Percentiles rank a stretch among this genome's conserved stretches.
phyloP scores from a whole-genome alignment of 2,797 vertebrate genomes.

The Argyrosomus regius region DNA sequence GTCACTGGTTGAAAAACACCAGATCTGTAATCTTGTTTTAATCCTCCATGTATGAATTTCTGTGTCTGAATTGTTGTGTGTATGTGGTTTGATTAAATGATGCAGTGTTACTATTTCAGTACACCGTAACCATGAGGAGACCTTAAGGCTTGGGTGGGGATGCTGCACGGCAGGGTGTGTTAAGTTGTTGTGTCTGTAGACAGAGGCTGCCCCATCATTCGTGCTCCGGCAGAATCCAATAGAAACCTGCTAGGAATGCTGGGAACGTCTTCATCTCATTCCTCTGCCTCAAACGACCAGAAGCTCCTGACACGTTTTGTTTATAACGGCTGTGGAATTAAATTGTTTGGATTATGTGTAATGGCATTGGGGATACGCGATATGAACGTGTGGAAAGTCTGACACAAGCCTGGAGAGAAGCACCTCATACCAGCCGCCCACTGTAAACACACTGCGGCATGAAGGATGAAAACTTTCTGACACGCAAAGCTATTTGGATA shows the following conservation, averaged over 20 bases:
- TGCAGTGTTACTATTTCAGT: constrained; percentile 59
- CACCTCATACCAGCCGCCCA: constrained; percentile 51
- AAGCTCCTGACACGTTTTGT: constrained; percentile 49
- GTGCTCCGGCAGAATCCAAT: constrained; percentile 47
- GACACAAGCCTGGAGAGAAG: constrained; percentile 56
- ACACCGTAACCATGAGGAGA: constrained; percentile 48
- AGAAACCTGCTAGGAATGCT: constrained; percentile 61
- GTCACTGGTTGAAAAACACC: not conserved
- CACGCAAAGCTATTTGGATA: constrained; percentile 20
- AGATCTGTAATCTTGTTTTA: not conserved
- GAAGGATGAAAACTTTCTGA: constrained; percentile 19
- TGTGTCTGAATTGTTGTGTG: constrained; percentile 15
- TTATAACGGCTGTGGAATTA: constrained; percentile 53
- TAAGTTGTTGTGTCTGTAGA: constrained; percentile 77
- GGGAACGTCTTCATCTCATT: constrained; percentile 51
- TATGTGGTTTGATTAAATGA: constrained; percentile 51
- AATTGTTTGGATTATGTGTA: constrained; percentile 66
- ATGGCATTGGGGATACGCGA: constrained; percentile 48
- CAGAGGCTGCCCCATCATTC: constrained; percentile 30
- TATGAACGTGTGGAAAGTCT: constrained; percentile 66
- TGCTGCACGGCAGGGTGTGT: constrained; percentile 49
- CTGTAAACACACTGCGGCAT: constrained; percentile 37
- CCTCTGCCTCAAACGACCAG: constrained; percentile 3
- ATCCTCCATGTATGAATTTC: not conserved
- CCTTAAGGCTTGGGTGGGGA: constrained; percentile 65